Evolutionary conservation across 1,140 invertebrate genomes (phyloP).

Genomic region (Amphibalanus amphitrite): DNA sequence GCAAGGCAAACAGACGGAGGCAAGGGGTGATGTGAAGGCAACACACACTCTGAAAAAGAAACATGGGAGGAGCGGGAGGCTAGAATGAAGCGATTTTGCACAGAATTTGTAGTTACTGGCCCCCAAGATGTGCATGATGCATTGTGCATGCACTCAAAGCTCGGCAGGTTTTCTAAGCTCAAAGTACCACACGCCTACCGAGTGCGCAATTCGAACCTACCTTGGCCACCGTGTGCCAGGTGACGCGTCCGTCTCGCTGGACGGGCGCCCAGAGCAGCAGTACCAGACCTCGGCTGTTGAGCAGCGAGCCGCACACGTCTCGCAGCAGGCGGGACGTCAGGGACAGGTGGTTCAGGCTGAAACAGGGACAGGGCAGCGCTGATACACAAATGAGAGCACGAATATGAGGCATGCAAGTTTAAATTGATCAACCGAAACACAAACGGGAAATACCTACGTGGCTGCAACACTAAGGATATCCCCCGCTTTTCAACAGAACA

Average conservation of each 20-base stretch:
- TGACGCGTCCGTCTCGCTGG: slow-evolving; percentile 8
- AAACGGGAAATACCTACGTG: not conserved
- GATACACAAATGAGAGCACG: too few species aligned
- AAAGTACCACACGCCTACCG: too few species aligned
- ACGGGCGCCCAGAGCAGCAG: slow-evolving; percentile 12
- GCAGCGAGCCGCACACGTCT: slow-evolving; percentile 13
- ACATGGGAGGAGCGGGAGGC: not conserved
- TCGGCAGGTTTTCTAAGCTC: not conserved
- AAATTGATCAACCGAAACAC: not conserved
- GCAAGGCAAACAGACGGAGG: too few species aligned
- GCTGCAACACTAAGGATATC: not conserved
- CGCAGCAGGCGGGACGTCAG: slow-evolving; percentile 13
- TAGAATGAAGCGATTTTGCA: not conserved
- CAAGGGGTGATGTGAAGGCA: too few species aligned
- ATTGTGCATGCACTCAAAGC: not conserved
- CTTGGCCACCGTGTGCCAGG: slow-evolving; percentile 13
- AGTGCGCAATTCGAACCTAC: slow-evolving; percentile 8
- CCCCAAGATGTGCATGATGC: not conserved
- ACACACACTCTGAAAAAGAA: too few species aligned
- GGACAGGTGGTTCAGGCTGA: slow-evolving; percentile 15
- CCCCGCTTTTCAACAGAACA: not conserved
- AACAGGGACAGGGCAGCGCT: not conserved
- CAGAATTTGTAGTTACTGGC: not conserved
- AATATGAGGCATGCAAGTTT: not conserved
- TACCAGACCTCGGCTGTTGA: slow-evolving; percentile 13